These are phyloP conservation scores for Caenorhabditis angaria DNA, from an alignment of 2,888 invertebrate species.

Conservation along the genomic window DNA sequence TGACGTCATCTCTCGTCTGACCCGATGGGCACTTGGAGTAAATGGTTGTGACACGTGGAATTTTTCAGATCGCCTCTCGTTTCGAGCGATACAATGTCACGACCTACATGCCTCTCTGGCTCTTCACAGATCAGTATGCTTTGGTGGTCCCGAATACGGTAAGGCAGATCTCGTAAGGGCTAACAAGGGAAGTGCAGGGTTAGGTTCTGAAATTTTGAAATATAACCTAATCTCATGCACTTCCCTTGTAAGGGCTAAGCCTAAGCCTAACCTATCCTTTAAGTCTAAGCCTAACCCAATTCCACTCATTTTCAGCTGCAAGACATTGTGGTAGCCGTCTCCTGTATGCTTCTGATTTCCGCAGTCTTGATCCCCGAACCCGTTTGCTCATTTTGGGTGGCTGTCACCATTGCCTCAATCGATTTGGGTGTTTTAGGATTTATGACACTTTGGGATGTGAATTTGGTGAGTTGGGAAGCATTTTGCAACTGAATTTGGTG, in stretches of 20 bases:
- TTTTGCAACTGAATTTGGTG: too few species aligned
- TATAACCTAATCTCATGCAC: too few species aligned
- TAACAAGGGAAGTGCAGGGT: too few species aligned
- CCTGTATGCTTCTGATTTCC: constrained; percentile 91
- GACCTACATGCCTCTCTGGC: constrained; percentile 69
- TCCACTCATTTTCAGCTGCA: constrained; percentile 76
- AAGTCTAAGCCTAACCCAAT: too few species aligned
- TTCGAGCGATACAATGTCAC: constrained; percentile 61
- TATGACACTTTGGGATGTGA: constrained; percentile 91
- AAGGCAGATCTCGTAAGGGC: too few species aligned
- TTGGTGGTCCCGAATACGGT: constrained; percentile 68
- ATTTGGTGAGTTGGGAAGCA: constrained; percentile 42
- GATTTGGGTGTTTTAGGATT: constrained; percentile 91
- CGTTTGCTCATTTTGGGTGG: constrained; percentile 89
- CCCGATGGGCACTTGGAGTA: too few species aligned
- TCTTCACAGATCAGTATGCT: constrained; percentile 70
- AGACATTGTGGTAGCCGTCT: constrained; percentile 78
- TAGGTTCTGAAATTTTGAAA: too few species aligned
- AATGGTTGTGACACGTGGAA: neutral
- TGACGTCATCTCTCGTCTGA: too few species aligned
- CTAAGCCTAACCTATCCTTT: too few species aligned
- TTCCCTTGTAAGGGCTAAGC: too few species aligned
- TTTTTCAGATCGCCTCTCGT: constrained; percentile 39
- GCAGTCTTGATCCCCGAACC: constrained; percentile 91
- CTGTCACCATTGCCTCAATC: constrained; percentile 89